Conservation (phyloP, 2,797 vertebrate species). For the Emydoidea blandingii region DNA sequence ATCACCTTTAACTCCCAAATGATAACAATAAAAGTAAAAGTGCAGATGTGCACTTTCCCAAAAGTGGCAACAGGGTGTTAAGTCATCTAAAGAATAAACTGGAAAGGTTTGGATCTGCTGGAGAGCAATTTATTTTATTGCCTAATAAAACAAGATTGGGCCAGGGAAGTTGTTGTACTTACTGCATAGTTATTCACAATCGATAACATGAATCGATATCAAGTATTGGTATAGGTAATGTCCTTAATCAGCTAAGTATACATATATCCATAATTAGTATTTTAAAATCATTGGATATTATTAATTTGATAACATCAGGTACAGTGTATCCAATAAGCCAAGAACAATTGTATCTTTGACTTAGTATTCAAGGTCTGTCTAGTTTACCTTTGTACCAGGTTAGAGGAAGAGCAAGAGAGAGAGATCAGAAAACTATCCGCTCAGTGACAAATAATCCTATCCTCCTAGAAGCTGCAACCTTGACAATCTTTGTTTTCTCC, state of each 20-base stretch:
- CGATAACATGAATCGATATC: slow-evolving; percentile 23
- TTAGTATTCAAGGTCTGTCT: slow-evolving; percentile 43
- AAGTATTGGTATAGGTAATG: slow-evolving; percentile 20
- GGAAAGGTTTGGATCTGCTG: slow-evolving; percentile 17
- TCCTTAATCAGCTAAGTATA: slow-evolving; percentile 5
- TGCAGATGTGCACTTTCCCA: slow-evolving; percentile 37
- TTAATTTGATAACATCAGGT: slow-evolving; percentile 22
- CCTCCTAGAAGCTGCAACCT: background rate
- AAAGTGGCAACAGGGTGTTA: too few species aligned
- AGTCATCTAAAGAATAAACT: slow-evolving; percentile 21
- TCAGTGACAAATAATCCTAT: background rate
- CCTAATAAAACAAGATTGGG: slow-evolving; percentile 62
- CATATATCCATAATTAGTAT: background rate
- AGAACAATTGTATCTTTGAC: slow-evolving; percentile 22
- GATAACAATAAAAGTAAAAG: slow-evolving; percentile 14
- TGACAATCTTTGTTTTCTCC: background rate
- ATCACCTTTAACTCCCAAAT: slow-evolving; percentile 11
- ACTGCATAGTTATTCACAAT: background rate
- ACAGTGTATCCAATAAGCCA: slow-evolving; percentile 27
- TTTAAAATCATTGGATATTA: slow-evolving; percentile 33
- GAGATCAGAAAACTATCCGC: background rate
- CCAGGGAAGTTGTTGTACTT: slow-evolving; percentile 60
- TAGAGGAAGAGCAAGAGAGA: background rate
- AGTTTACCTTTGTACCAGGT: slow-evolving; percentile 62
- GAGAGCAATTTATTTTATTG: slow-evolving; percentile 57